Base-by-base conservation (phyloP, 2,888 invertebrate species). In the Lamellibrachia columna region DNA sequence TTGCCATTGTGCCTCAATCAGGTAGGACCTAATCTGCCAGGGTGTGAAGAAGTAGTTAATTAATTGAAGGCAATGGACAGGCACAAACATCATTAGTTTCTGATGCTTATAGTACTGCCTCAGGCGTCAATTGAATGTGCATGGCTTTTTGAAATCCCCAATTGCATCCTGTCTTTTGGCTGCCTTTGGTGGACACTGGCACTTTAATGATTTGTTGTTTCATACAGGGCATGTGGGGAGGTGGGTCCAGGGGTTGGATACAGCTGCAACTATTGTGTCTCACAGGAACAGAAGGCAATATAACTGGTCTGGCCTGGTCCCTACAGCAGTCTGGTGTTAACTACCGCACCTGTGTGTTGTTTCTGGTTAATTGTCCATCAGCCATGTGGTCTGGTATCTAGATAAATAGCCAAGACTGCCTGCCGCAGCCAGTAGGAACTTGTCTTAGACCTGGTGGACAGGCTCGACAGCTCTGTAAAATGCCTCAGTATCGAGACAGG, bases 161-260 rank as follows among this genome's bases (percentile, higher is more conserved):
- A 75, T 75, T 75, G 75, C 11, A 75, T 8, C 58, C 75, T 22
- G 11, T 75, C 75, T 22, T 75, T n/a, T 75, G 75, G 75, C 75
- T 22, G 75, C 75, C 75, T 75, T 75, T 75, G 75, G n/a, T 75
- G 3, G n/a, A 75, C 75, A 22, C 15, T 75, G 75, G 75, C 75
- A 75, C 75, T 75, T 75, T 75, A 75, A 75, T 75, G 75, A 75
- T 75, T 75, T 75, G 75, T 75, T 75, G 22, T 75, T 75, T 75
- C 75, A 75, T n/a, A 4, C 4, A 15, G 60, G 60, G 60, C 60
- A 11, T 15, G 22, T 15, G 22, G 75, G 22, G 7, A 22, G 75
- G 75, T 75, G 58, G 7, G 75, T 15, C 75, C 75, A 75, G 75
- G 22, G 75, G 15, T 75, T 75, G 75, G 75, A n/a, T 75, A 75